Percentiles rank a stretch among this genome's conserved stretches.
phyloP scores from a whole-genome alignment of 2,888 invertebrate species.

The Papilio elwesi region DNA sequence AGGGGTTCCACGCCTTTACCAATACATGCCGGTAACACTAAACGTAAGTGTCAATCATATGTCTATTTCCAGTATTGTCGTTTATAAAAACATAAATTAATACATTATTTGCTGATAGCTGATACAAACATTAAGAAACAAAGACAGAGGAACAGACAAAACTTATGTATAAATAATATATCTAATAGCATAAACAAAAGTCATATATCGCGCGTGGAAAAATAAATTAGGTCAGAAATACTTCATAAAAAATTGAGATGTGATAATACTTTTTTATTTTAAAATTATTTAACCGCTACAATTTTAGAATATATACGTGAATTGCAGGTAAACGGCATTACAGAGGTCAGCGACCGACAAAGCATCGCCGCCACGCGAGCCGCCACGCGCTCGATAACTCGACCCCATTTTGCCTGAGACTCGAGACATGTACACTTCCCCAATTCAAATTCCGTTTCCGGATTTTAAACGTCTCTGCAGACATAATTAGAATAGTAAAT shows the following conservation, averaged over 20 bases:
- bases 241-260: too few species aligned
- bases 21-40: neutral
- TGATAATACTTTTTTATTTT: too few species aligned
- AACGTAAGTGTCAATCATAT: constrained; percentile 20
- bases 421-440: constrained; percentile 23
- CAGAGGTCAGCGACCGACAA: constrained; percentile 46
- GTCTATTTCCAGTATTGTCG: neutral
- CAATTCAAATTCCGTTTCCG: constrained; percentile 5
- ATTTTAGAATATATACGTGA: constrained; percentile 19
- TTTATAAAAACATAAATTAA: neutral
- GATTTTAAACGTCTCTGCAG: neutral
- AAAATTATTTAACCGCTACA: too few species aligned
- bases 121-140: too few species aligned
- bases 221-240: too few species aligned
- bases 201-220: too few species aligned
- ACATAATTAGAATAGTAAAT: neutral
- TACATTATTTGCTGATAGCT: too few species aligned
- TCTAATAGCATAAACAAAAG: too few species aligned
- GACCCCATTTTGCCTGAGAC: constrained; percentile 47
- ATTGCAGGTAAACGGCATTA: constrained; percentile 41
- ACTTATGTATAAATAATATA: too few species aligned
- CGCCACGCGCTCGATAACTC: constrained; percentile 49
- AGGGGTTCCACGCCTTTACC: constrained; percentile 30
- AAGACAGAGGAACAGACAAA: too few species aligned
- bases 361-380: constrained; percentile 42